Evolutionary conservation across 64 coral and sea anemone species (phyloP), one percentile per base, ranked within the genome.

Genomic region (Stylophora pistillata): DNA sequence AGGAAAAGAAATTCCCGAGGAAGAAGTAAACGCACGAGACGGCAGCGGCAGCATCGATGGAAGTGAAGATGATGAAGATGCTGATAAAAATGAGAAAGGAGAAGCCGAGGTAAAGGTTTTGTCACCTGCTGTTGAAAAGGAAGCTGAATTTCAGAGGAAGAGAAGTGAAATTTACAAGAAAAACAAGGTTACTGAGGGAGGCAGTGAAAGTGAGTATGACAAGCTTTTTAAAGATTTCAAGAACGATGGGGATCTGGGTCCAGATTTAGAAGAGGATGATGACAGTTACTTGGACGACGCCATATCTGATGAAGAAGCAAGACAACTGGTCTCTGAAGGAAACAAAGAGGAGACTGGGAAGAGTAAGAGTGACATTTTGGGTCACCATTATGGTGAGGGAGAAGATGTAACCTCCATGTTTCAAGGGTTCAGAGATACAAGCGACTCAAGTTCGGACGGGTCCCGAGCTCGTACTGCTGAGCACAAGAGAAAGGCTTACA

Each of bases 201-300:
- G 20, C 6, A 62, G 41, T 13, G 80, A 83, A 17, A 68, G 60
- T 23, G 33, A 83, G 68, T 83, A 83, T n/a, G 80, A 83, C 17
- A 68, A 83, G 25, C 32, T 83, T 18, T 68, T 83, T 21, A 53
- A 69, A 69, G 80, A 83, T 69, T 83, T 83, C 23, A 62, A 62
- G 80, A 83, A 62, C 9, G 80, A 83, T 25, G 80, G 80, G n/a
- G 80, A 83, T 10, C 27, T 83, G 33, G 60, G 20, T 26, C 80
- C 58, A 53, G 60, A 62, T 1, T 23, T 83, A 4, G 80, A 83
- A 0, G 61, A 83, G 25, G 80, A 69, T 53, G 80, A 83, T n/a
- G 61, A 83, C 33, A 33, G 31, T 25, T 31, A 68, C 80, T 62
- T 83, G 32, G 60, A 83, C 15, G 80, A 83, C 59, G 64, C 80